A percentile compares a stretch with the other conserved stretches of the same genome.
Conservation (phyloP, 2,888 invertebrate genomes). For the Theodoxus fluviatilis region DNA sequence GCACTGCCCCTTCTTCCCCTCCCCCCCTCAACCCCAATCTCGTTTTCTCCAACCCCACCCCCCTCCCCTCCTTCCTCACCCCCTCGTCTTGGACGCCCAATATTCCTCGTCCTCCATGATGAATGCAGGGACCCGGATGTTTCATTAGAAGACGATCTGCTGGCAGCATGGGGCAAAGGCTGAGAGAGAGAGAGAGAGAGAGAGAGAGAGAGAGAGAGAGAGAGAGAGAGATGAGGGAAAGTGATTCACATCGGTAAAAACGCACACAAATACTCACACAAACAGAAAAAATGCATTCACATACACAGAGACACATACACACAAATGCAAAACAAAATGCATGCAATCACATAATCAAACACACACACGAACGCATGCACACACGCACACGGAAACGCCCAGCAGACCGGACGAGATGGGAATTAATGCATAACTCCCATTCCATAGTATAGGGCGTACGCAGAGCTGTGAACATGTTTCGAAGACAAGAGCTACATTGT, state of each 20-base stretch:
- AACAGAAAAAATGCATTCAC: background rate
- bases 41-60: too few relatives aligned
- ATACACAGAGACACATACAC: background rate
- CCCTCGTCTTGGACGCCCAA: too few relatives aligned
- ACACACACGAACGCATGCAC: background rate
- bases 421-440: too few relatives aligned
- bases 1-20: too few relatives aligned
- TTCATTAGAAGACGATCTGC: conserved; percentile 20
- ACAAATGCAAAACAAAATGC: background rate
- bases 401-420: background rate
- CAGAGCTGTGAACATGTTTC: too few relatives aligned
- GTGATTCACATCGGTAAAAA: conserved; percentile 4
- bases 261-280: background rate
- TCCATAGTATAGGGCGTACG: too few relatives aligned
- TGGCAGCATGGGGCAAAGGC: conserved; percentile 9
- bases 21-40: too few relatives aligned
- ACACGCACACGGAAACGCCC: background rate
- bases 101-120: too few relatives aligned
- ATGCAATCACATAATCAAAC: background rate
- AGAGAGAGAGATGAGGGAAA: background rate
- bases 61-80: too few relatives aligned
- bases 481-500: too few relatives aligned
- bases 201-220: conserved; percentile 1
- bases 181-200: conserved; percentile 15
- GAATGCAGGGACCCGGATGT: too few relatives aligned